Base-by-base conservation (phyloP, 2,888 invertebrate genomes). In the Tupiocoris notatus region DNA sequence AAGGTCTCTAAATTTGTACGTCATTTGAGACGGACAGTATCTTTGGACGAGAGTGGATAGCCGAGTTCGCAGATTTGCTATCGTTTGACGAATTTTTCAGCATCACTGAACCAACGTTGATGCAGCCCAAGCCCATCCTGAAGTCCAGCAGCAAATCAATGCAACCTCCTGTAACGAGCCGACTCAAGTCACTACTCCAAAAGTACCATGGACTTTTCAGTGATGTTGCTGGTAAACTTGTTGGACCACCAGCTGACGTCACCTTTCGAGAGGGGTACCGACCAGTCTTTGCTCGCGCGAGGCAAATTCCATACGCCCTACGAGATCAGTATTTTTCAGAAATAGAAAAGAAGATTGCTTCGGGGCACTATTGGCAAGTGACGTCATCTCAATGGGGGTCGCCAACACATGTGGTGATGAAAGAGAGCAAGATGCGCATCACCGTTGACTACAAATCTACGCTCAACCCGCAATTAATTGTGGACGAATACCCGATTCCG, bases 301-400 rank as follows among this genome's bases (percentile, higher is more conserved):
- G 61, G 1, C 70, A 70, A 70, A 70, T 70, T 23, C 70, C 70
- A 58, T 70, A 16, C 22, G 58, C 70, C 16, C 25, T 70, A 7
- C 58, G 59, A n/a, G 59, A 70, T 16, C 18, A 22, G 17, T 70
- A 59, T 17, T 20, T 22, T 9, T 23, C 58, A 7, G 70, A 70
- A 57, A 58, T 70, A n/a, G 70, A 70, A 16, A 70, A 22, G 20
- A 70, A 70, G 21, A 71, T 71, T 18, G 1, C 16, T 12, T 79
- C 79, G 21, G 80, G 80, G 0, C 78, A 79, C n/a, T 80, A 80
- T 75, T 74, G 79, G 67, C 76, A 65, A 61, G 79, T 81, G 1
- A 78, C 80, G 9, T 77, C 77, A 81, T 66, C 56, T 17, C 57
- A 68, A 18, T 68, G 68, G 68, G 68, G 22, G 3, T 68, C 68